Evolutionary conservation across 2,797 vertebrate species (phyloP), one percentile per base, ranked within the genome.

Genomic region (Acrocephalus scirpaceus): DNA sequence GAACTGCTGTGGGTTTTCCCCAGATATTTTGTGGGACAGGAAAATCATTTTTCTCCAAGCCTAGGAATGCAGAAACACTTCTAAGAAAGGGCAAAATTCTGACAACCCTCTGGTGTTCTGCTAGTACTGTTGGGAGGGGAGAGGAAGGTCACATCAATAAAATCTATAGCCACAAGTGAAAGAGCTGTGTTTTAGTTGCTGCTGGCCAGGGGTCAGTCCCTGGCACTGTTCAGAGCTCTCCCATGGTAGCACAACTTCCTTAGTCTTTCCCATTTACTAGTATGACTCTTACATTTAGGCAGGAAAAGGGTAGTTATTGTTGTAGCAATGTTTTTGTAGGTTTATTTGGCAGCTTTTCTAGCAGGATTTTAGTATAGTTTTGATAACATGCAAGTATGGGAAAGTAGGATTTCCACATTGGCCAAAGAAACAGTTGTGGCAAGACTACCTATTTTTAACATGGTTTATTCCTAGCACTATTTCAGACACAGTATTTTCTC

Each of bases 391-490:
- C 23, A 82, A 83, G 71, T 72, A 71, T 66, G 61, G 71, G 71
- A 95, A 95, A 92, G 70, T 66, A 92, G 86, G 74, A 88, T 89
- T 96, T 93, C 90, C 88, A 95, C 75, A 74, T 11, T 80, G 88
- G 80, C 84, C 78, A 77, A 74, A 93, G 77, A 89, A 95, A 89
- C 74, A 89, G 78, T 95, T 94, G 81, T 91, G 95, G 96, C 70
- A 96, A 95, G 94, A 96, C 93, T 96, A 95, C 92, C 96, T 96
- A 97, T 93, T 96, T 97, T 96, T 95, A 97, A 95, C 88, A 67
- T 1, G 1, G 94, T 91, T 95, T 97, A 96, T 95, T 96, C 90
- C 83, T 69, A 96, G 89, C 69, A 91, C 87, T 91, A 66, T 94
- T 95, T 96, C 93, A 94, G 95, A 95, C 92, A 92, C 74, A 89